phyloP scores from a whole-genome alignment of 2,888 invertebrate genomes.

The Folsomia manolachei region DNA sequence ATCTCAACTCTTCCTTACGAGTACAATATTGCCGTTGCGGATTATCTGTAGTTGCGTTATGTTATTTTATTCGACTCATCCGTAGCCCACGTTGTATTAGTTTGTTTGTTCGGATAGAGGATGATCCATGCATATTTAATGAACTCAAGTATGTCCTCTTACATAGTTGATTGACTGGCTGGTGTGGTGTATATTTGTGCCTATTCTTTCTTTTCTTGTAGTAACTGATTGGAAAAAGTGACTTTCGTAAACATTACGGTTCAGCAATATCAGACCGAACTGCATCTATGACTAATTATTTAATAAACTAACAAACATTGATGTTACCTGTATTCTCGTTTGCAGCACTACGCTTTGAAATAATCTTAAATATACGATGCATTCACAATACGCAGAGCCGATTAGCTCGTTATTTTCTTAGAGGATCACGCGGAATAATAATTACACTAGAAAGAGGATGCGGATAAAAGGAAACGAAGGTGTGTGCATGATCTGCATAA shows the following conservation, averaged over 20 bases:
- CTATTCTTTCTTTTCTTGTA: no score
- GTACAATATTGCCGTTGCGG: not conserved
- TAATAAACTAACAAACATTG: not conserved
- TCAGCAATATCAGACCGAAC: not conserved
- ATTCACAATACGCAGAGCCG: no score
- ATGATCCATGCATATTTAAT: conserved; percentile 4
- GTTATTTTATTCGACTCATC: no score
- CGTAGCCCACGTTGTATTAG: not conserved
- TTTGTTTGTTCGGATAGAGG: no score
- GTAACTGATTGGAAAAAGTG: no score
- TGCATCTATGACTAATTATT: not conserved
- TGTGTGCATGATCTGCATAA: not conserved
- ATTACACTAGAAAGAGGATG: not conserved
- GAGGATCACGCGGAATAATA: not conserved
- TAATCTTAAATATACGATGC: not conserved
- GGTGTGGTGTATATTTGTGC: not conserved
- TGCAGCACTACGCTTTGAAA: no score
- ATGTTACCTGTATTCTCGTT: no score
- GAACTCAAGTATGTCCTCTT: not conserved
- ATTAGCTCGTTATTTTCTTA: no score
- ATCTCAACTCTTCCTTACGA: not conserved
- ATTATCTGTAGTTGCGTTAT: not conserved
- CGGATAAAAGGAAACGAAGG: not conserved
- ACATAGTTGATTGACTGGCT: not conserved
- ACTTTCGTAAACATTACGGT: no score